Evolutionary conservation across 2,888 invertebrate species (phyloP).

Genomic region (Notocelia uddmanniana): DNA sequence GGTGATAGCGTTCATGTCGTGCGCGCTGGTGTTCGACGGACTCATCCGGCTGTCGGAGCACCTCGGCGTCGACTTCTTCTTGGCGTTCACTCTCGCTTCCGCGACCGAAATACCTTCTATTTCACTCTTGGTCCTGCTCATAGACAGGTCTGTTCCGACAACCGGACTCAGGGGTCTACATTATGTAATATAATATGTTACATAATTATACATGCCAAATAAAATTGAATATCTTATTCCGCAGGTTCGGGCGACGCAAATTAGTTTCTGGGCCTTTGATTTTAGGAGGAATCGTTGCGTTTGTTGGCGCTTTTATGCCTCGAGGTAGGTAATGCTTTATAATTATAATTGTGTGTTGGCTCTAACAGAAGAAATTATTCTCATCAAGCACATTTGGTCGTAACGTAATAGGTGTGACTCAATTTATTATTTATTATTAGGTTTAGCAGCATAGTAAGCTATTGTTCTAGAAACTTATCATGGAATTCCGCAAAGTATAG

Average conservation of each 20-base stretch:
- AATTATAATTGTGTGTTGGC: neutral
- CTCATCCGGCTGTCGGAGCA: constrained; percentile 69
- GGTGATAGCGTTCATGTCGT: constrained; percentile 59
- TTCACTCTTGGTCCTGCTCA: constrained; percentile 53
- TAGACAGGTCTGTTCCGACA: constrained; percentile 55
- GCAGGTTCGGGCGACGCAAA: constrained; percentile 64
- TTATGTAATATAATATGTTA: neutral
- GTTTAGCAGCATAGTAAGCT: no score
- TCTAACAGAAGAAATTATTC: no score
- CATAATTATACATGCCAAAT: neutral
- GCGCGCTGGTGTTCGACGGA: constrained; percentile 64
- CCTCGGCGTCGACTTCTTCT: constrained; percentile 67
- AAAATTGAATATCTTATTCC: constrained; percentile 27
- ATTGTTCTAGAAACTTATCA: no score
- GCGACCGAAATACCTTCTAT: constrained; percentile 65
- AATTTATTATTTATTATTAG: no score
- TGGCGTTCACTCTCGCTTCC: constrained; percentile 67
- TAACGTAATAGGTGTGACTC: no score
- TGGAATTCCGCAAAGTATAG: no score
- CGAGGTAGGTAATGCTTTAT: constrained; percentile 55
- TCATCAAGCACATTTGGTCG: no score
- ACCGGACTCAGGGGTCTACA: neutral
- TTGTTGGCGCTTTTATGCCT: constrained; percentile 60
- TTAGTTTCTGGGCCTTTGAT: constrained; percentile 58
- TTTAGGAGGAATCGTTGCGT: constrained; percentile 54